Base-by-base conservation (phyloP, 2,797 vertebrate species). In the Adrianichthys oophorus region DNA sequence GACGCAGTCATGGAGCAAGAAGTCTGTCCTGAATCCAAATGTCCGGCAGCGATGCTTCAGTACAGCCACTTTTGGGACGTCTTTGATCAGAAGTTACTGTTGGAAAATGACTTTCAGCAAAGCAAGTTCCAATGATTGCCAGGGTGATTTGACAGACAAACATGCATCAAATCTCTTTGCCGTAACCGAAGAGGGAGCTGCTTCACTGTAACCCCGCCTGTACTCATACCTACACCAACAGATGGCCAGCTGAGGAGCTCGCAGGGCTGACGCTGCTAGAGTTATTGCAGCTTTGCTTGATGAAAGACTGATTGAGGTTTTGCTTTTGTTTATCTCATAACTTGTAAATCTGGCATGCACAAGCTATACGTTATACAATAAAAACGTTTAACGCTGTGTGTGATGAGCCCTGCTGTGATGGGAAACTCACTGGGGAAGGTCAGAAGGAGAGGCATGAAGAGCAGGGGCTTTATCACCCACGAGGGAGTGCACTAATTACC, bases 401-500 rank as follows among this genome's bases (percentile, higher is more conserved):
- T 73, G 80, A 86, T 80, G 83, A 83, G 78, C 63, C 72, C 82
- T 71, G 41, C 79, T 82, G 85, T 59, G 84, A 70, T 60, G 65
- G 71, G 76, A 83, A 65, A 77, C 81, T 76, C 84, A 62, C 76
- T 49, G 59, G 84, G 83, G 85, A 88, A 89, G 87, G 89, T 89
- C 87, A 90, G 68, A 74, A 65, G 68, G 70, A 82, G 70, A 72
- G 68, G 49, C 68, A 68, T 71, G 56, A 60, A 55, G 75, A 73
- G 76, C 74, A 56, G 8, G n/a, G 53, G 69, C 68, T 82, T 48
- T 6, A 82, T 83, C 75, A 3, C 77, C 83, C 72, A 70, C 85
- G 78, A 77, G 85, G 84, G 79, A 85, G 82, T 82, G 70, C 74
- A 86, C 84, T 88, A 90, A 90, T 90, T 87, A 88, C 83, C 73